phyloP scores from a whole-genome alignment of 2,797 vertebrate genomes.

The Scolopax bukidnonensis region DNA sequence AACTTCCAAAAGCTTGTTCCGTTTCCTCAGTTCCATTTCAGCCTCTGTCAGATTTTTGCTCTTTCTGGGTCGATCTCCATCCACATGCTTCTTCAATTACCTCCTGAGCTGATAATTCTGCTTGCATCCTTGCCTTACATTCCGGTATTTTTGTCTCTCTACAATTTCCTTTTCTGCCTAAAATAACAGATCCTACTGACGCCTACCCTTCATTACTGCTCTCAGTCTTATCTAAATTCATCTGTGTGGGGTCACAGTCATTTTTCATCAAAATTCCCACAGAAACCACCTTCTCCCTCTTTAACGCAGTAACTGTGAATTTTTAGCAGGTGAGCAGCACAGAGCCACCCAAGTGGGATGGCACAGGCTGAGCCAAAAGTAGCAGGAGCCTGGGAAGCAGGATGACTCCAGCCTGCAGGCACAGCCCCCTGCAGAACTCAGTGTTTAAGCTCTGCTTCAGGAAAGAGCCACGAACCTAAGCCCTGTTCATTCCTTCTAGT shows the following conservation, averaged over 20 bases:
- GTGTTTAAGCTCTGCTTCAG: background rate
- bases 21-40: background rate
- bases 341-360: conserved; percentile 25
- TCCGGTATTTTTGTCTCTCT: background rate
- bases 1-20: background rate
- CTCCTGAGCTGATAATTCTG: conserved; percentile 26
- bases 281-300: conserved; percentile 21
- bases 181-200: conserved; percentile 33
- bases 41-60: background rate
- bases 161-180: conserved; percentile 23
- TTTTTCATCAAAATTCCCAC: conserved; percentile 11
- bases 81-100: background rate
- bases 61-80: background rate
- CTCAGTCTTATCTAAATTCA: conserved; percentile 17
- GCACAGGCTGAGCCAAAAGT: conserved; percentile 38
- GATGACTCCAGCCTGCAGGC: conserved; percentile 17
- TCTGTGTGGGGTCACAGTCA: background rate
- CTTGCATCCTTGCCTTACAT: conserved; percentile 9
- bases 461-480: background rate
- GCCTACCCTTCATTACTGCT: conserved; percentile 8
- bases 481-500: background rate
- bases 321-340: conserved; percentile 51
- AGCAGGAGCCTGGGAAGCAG: conserved; percentile 29
- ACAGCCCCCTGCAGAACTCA: background rate
- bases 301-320: conserved; percentile 2